These are phyloP conservation scores for Girardia tigrina DNA, from an alignment of 2,888 invertebrate genomes.

Conservation along the genomic window DNA sequence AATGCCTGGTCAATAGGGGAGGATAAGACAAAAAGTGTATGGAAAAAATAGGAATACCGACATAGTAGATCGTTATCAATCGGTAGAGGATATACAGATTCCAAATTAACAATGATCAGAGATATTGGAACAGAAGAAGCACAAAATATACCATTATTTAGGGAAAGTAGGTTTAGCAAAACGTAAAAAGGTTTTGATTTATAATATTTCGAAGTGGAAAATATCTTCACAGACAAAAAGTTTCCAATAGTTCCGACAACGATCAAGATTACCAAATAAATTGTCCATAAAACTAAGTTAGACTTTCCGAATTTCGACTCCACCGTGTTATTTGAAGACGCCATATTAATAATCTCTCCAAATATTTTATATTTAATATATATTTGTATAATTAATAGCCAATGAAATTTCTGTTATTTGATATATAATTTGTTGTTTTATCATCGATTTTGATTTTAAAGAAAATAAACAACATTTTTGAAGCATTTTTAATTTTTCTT, in stretches of 20 bases:
- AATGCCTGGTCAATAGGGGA: conserved; percentile 27
- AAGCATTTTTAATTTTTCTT: too few species aligned
- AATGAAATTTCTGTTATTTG: too few species aligned
- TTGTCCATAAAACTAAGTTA: not conserved
- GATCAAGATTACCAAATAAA: not conserved
- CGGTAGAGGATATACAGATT: not conserved
- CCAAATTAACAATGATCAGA: not conserved
- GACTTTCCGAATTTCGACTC: not conserved
- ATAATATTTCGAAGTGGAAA: not conserved
- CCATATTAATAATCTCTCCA: too few species aligned
- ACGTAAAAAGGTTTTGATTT: not conserved
- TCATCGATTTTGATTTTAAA: too few species aligned
- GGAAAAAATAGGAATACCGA: conserved; percentile 27
- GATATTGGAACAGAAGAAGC: conserved; percentile 16
- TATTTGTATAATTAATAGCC: too few species aligned
- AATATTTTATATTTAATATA: too few species aligned
- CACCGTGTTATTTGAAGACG: not conserved
- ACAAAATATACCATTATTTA: conserved; percentile 30
- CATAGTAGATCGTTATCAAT: not conserved
- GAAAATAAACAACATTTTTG: too few species aligned
- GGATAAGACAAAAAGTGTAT: conserved; percentile 24
- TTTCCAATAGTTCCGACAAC: not conserved
- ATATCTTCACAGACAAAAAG: not conserved
- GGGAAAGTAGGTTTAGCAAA: conserved; percentile 20
- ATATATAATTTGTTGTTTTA: too few species aligned